Evolutionary conservation across 1,140 invertebrate species (phyloP).

Genomic region (Adelges cooleyi): DNA sequence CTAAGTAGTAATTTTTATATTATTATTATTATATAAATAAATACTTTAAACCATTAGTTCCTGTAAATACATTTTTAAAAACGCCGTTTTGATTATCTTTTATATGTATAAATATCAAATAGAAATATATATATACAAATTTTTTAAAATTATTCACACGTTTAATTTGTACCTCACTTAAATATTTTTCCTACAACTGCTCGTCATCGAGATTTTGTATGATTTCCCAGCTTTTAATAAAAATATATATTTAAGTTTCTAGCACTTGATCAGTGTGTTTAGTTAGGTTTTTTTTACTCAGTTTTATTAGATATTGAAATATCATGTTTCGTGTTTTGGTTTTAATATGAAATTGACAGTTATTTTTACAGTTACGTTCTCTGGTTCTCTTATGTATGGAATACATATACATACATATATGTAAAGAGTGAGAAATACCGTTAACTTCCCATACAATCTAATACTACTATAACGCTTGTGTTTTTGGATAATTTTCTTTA

Average conservation of each 20-base stretch:
- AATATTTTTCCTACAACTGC: constrained; percentile 13
- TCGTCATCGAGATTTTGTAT: constrained; percentile 3
- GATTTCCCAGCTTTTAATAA: neutral
- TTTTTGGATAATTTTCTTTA: too few relatives aligned
- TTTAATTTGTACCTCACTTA: constrained; percentile 25
- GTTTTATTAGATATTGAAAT: too few relatives aligned
- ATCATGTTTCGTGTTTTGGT: too few relatives aligned
- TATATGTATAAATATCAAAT: neutral
- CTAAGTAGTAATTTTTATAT: constrained; percentile 15
- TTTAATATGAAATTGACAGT: too few relatives aligned
- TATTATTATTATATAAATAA: constrained; percentile 12
- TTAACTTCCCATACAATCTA: too few relatives aligned
- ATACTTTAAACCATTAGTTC: constrained; percentile 7
- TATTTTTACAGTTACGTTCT: too few relatives aligned
- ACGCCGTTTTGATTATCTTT: constrained; percentile 11
- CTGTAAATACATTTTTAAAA: constrained; percentile 16
- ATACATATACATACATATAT: too few relatives aligned
- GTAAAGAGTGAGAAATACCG: too few relatives aligned
- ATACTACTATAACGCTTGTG: too few relatives aligned
- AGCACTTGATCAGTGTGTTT: neutral
- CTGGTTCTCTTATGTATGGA: too few relatives aligned
- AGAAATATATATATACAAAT: constrained; percentile 2
- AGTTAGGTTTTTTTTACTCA: neutral
- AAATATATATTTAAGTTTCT: constrained; percentile 1
- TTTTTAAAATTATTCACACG: constrained; percentile 7